Evolutionary conservation across 2,113 vertebrate genomes (phyloP).

Genomic region (Sceloporus tristichus): DNA sequence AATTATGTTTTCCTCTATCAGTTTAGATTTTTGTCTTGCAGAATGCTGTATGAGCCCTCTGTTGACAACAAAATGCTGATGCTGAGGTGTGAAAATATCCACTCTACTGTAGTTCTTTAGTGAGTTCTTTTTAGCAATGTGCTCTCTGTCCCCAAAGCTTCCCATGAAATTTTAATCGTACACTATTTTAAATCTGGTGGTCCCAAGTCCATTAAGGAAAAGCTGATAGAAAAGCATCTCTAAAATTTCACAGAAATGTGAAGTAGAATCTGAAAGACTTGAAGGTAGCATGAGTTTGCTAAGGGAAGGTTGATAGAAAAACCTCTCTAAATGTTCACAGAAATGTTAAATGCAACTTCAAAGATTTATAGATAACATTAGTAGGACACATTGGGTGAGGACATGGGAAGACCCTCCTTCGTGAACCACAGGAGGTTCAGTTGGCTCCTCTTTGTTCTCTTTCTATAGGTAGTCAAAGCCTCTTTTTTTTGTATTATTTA

Average conservation of each 20-base stretch:
- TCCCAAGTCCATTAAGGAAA: not conserved
- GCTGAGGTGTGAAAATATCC: not conserved
- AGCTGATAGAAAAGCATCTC: not conserved
- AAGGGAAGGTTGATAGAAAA: not conserved
- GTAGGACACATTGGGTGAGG: no score
- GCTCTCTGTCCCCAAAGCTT: not conserved
- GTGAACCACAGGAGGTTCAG: no score
- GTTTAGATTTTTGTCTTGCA: not conserved
- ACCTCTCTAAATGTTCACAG: no score
- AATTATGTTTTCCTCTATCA: not conserved
- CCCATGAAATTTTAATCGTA: slow-evolving; percentile 13
- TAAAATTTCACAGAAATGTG: not conserved
- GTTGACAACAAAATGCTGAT: not conserved
- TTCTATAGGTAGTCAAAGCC: no score
- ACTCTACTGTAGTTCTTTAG: no score
- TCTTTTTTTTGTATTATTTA: no score
- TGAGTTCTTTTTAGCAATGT: not conserved
- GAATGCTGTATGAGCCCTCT: not conserved
- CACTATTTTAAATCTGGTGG: not conserved
- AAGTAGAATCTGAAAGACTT: not conserved
- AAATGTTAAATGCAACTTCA: not conserved
- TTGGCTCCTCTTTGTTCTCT: no score
- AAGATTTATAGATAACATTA: no score
- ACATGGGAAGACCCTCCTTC: no score
- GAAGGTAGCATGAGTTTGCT: not conserved